Evolutionary conservation across 2,797 vertebrate genomes (phyloP).

Genomic region (Prunella strophiata): DNA sequence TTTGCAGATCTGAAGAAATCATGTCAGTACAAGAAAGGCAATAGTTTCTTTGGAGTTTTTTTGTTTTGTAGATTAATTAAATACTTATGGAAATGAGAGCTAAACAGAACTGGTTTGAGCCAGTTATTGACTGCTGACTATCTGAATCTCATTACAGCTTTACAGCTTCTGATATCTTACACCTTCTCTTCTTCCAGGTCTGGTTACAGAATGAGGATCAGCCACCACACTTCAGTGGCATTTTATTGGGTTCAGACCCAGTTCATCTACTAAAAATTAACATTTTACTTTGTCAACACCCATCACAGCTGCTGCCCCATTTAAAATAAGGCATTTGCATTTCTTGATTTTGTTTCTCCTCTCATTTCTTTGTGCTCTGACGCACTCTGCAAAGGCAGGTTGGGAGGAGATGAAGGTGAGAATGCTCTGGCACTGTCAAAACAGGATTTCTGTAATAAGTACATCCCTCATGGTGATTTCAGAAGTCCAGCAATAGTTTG

Average conservation of each 20-base stretch:
- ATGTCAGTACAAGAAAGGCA: conserved; percentile 40
- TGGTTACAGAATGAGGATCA: neutral
- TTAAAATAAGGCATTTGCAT: neutral
- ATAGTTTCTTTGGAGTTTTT: neutral
- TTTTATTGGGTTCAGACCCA: neutral
- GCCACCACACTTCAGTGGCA: neutral
- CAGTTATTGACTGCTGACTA: conserved; percentile 26
- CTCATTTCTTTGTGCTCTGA: neutral
- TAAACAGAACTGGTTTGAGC: conserved; percentile 22
- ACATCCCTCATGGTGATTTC: accelerated
- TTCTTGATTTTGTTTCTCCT: neutral
- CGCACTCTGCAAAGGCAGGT: neutral
- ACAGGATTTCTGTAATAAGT: neutral
- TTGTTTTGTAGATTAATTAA: conserved; percentile 53
- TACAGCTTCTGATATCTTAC: neutral
- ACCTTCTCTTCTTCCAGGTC: neutral
- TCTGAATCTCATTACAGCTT: neutral
- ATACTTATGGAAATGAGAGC: conserved; percentile 52
- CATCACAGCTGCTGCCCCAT: neutral
- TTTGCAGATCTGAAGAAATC: conserved; percentile 53
- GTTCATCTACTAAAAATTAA: neutral
- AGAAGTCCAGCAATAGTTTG: neutral
- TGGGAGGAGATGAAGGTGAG: neutral
- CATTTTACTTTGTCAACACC: neutral
- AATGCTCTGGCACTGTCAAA: neutral